Conservation (phyloP, 2,797 vertebrate species). For the Coccyzus lansbergi region DNA sequence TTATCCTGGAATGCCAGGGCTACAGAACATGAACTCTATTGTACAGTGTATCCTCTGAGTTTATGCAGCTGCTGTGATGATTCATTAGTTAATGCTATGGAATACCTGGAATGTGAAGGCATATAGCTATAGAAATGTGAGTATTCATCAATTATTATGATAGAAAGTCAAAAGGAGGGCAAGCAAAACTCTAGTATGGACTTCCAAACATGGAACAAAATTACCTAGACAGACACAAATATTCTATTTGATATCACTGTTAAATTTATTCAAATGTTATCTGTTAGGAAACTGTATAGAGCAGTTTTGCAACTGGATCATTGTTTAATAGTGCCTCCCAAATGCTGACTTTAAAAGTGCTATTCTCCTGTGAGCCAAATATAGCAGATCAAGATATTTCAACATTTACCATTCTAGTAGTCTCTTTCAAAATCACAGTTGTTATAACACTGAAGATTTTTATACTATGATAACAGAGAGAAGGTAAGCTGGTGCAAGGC, state of each 20-base stretch:
- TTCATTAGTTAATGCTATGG: not conserved
- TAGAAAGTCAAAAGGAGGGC: not conserved
- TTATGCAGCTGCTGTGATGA: not conserved
- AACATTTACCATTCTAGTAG: conserved; percentile 7
- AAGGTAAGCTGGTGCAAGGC: conserved; percentile 42
- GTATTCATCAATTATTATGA: not conserved
- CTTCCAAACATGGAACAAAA: not conserved
- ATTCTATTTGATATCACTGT: not conserved
- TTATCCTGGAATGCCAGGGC: not conserved
- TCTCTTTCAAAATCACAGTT: conserved; percentile 9
- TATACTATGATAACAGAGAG: not conserved
- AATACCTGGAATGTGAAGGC: not conserved
- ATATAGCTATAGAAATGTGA: not conserved
- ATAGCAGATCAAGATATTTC: not conserved
- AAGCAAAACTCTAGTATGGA: not conserved
- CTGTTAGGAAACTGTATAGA: not conserved
- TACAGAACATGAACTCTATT: not conserved
- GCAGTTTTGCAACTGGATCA: not conserved
- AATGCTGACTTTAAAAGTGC: not conserved
- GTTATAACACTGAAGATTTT: conserved; percentile 41
- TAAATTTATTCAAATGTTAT: not conserved
- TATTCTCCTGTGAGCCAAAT: conserved; percentile 3
- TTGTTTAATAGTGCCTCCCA: not conserved
- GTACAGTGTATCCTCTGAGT: not conserved
- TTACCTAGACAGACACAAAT: not conserved